These are phyloP conservation scores for Calameuta filiformis DNA, from an alignment of 2,888 invertebrate species.

Conservation along the genomic window DNA sequence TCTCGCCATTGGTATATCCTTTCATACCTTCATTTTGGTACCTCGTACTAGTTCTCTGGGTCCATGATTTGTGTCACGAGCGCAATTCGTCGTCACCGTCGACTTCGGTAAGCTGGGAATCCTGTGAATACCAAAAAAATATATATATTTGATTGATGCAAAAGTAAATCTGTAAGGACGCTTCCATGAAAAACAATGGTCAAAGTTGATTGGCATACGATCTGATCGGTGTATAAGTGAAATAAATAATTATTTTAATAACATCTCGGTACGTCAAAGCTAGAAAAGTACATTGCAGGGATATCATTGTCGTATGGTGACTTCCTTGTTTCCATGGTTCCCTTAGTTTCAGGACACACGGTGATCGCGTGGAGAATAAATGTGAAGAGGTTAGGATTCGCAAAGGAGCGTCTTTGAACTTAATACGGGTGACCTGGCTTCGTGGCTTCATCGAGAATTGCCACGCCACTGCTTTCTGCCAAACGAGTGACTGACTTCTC, in stretches of 20 bases:
- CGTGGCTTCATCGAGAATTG: constrained; percentile 10
- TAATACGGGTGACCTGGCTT: constrained; percentile 62
- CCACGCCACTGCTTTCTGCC: neutral
- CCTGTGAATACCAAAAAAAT: too few relatives aligned
- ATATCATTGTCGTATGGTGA: constrained; percentile 20
- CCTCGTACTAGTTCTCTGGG: neutral
- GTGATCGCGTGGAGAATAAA: constrained; percentile 32
- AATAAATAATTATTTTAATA: neutral
- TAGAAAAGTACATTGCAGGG: constrained; percentile 7
- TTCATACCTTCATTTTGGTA: neutral
- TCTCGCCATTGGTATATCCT: neutral
- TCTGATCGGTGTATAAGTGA: neutral
- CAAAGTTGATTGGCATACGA: neutral
- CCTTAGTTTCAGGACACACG: neutral
- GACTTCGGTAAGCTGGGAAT: neutral
- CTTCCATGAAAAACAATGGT: neutral
- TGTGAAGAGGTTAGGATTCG: constrained; percentile 39
- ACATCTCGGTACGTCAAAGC: neutral
- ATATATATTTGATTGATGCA: too few relatives aligned
- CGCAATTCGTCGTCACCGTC: neutral
- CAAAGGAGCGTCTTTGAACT: constrained; percentile 58
- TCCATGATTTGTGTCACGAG: neutral
- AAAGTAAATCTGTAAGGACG: neutral
- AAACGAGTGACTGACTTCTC: neutral
- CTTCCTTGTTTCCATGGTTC: constrained; percentile 13